phyloP scores from a whole-genome alignment of 2,113 vertebrate genomes.

The Plestiodon gilberti region DNA sequence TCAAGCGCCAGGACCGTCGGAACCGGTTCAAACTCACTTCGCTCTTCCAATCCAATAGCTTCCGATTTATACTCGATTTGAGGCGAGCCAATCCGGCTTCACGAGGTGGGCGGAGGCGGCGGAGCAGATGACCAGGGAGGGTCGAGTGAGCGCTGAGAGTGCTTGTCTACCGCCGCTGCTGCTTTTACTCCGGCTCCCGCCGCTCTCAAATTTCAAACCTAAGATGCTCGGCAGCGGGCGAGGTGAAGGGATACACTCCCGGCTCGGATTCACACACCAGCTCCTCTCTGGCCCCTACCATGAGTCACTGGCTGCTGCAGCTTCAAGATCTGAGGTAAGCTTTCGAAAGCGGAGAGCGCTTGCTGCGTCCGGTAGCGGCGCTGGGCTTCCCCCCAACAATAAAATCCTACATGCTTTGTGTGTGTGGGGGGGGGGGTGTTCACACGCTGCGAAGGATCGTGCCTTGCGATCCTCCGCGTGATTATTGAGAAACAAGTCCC shows the following conservation, averaged over 20 bases:
- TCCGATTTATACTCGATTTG: no score
- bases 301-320: neutral
- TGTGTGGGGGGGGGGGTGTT: neutral
- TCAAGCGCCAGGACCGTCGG: neutral
- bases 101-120: constrained; percentile 11
- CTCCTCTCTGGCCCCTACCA: constrained; percentile 14
- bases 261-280: neutral
- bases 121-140: neutral
- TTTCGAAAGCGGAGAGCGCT: neutral
- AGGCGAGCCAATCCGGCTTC: constrained; percentile 3
- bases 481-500: neutral
- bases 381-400: neutral
- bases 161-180: neutral
- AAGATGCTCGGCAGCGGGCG: constrained; percentile 39
- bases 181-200: neutral
- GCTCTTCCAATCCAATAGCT: neutral
- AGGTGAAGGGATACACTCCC: constrained; percentile 18
- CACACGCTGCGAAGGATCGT: neutral
- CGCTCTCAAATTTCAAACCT: neutral
- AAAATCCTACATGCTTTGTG: neutral
- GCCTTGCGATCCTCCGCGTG: neutral
- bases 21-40: neutral
- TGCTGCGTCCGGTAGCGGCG: no score
- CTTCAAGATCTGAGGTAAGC: constrained; percentile 7
- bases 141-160: neutral